Evolutionary conservation across 2,797 vertebrate genomes (phyloP).

Genomic region (Momotus momota): DNA sequence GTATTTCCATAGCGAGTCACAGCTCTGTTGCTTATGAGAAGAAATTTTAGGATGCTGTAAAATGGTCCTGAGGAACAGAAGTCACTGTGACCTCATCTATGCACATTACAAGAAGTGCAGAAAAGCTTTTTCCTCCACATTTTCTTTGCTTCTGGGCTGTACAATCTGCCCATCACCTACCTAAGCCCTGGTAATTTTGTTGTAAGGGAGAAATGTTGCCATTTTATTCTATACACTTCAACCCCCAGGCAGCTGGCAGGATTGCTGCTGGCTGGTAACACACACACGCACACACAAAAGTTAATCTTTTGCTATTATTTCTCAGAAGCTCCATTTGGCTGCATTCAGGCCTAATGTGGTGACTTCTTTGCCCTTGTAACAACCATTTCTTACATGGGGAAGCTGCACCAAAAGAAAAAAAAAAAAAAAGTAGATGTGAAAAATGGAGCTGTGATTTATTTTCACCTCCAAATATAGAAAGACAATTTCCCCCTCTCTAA

Average conservation of each 20-base stretch:
- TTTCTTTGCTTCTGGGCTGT: neutral
- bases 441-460: conserved; percentile 15
- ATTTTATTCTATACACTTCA: neutral
- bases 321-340: conserved; percentile 8
- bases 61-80: neutral
- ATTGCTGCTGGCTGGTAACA: neutral
- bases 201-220: neutral
- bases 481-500: neutral
- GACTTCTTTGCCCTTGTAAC: neutral
- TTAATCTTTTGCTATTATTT: conserved; percentile 19
- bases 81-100: accelerated
- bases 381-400: neutral
- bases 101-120: neutral
- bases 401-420: neutral
- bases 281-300: neutral
- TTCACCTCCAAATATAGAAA: conserved; percentile 21
- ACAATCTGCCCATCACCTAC: neutral
- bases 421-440: neutral
- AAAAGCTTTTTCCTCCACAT: neutral
- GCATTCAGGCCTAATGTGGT: neutral
- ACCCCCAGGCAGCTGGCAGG: neutral
- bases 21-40: neutral
- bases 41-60: neutral
- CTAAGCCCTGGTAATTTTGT: neutral
- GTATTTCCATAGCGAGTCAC: neutral